Percentiles rank a stretch among this genome's conserved stretches.
These are phyloP conservation scores for Miniopterus natalensis DNA, from an alignment of 2,113 vertebrate species.

Conservation along the genomic window DNA sequence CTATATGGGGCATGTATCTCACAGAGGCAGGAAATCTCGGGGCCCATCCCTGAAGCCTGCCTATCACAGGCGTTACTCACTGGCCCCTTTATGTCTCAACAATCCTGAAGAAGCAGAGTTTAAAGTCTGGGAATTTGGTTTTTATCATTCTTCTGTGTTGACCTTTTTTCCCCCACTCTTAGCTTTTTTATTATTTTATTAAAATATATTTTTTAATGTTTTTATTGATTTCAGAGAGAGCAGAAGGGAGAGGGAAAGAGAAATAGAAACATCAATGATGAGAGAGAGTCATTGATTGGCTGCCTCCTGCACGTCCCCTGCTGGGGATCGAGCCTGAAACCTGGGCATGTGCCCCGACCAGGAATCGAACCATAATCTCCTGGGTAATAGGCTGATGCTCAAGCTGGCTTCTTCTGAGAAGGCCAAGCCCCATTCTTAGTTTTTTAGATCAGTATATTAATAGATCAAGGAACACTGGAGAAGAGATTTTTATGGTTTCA, in stretches of 20 bases:
- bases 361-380: too few relatives aligned
- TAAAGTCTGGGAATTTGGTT: background rate
- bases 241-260: too few relatives aligned
- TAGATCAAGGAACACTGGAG: background rate
- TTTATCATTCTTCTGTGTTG: background rate
- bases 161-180: background rate
- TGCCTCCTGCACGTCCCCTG: too few relatives aligned
- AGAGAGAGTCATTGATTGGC: too few relatives aligned
- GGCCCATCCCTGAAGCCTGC: background rate
- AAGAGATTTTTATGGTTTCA: slow-evolving; percentile 10
- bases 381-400: too few relatives aligned
- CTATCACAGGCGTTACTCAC: background rate
- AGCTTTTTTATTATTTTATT: background rate
- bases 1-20: background rate
- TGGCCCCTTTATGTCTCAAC: background rate
- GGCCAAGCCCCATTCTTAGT: background rate
- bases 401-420: too few relatives aligned
- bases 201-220: too few relatives aligned
- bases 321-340: too few relatives aligned
- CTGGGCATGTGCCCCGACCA: too few relatives aligned
- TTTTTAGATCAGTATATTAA: slow-evolving; percentile 32
- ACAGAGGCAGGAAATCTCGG: background rate
- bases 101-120: slow-evolving; percentile 1
- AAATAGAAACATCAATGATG: too few relatives aligned
- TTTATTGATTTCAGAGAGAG: too few relatives aligned